Evolutionary conservation across 2,797 vertebrate genomes (phyloP).

Genomic region (Podarcis siculus): DNA sequence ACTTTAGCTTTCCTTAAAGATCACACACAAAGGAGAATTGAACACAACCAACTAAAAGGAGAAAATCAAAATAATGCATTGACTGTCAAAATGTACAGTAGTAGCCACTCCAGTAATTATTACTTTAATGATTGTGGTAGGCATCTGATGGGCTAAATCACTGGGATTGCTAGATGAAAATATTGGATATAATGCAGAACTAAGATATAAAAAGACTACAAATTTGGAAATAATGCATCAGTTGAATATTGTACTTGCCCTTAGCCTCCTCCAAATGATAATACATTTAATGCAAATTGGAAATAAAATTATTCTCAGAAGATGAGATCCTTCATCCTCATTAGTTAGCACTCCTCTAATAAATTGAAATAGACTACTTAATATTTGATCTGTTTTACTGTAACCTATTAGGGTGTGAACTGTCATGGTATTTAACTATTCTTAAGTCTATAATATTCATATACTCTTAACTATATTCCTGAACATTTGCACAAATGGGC

Average conservation of each 20-base stretch:
- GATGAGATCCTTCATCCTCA: background rate
- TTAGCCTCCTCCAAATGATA: background rate
- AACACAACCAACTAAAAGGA: background rate
- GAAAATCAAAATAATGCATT: background rate
- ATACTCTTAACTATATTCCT: background rate
- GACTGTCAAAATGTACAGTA: background rate
- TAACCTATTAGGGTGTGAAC: background rate
- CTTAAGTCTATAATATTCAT: background rate
- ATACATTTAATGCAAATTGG: background rate
- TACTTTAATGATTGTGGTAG: background rate
- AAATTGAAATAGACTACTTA: background rate
- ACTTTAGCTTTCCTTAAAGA: background rate
- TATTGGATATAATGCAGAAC: background rate
- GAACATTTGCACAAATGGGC: background rate
- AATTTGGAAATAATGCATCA: background rate
- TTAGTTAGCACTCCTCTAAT: too few species aligned
- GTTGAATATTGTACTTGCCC: background rate
- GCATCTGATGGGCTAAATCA: background rate
- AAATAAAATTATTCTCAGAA: background rate
- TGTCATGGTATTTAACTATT: background rate
- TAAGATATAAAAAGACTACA: background rate
- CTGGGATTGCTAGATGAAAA: conserved; percentile 14
- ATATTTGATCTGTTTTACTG: background rate
- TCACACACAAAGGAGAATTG: background rate
- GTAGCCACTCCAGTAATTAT: background rate